Base-by-base conservation (phyloP, 2,888 invertebrate species). In the Lucinisca nassula region DNA sequence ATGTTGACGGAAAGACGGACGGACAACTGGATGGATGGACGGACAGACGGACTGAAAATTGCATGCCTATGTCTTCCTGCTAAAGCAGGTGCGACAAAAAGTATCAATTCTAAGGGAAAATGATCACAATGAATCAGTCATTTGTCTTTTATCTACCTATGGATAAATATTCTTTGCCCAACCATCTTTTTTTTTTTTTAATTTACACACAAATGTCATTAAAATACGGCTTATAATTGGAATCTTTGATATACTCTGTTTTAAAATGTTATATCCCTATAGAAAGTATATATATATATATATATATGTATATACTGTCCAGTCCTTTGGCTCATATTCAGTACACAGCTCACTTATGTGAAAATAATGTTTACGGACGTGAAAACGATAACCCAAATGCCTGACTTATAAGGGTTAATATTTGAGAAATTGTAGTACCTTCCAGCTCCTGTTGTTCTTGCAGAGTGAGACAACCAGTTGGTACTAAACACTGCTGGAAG, bases 401-500 rank as follows among this genome's bases (percentile, higher is more conserved):
- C 8, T 45, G 10, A 45, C 17, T 45, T 12, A 45, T 45, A 17
- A 45, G 17, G 17, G 45, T 45, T 8, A 45, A 45, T 45, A 45
- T 17, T 12, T 45, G 45, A 45, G 10, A 45, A 45, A 45, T 45
- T 45, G 17, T 45, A 8, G 17, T 45, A 67, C 67, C 67, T 35
- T 67, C 30, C 6, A 32, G 17, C 10, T 67, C 35, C 2, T 67
- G 2, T 21, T 67, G 67, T 35, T 67, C 67, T 35, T 67, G 6
- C 35, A 2, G 32, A 21, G 67, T 10, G 10, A 67, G 67, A 35
- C 35, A 67, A 67, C 30, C 37, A 14, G 40, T 17, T 2, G 85
- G 79, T 4, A 90, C 32, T 12, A 93, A 78, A 75, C 92, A 91
- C 2, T 79, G 89, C 82, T 93, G 92, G 58, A 90, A 79, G 6